phyloP scores from a whole-genome alignment of 2,797 vertebrate species.

The Knipowitschia caucasica region DNA sequence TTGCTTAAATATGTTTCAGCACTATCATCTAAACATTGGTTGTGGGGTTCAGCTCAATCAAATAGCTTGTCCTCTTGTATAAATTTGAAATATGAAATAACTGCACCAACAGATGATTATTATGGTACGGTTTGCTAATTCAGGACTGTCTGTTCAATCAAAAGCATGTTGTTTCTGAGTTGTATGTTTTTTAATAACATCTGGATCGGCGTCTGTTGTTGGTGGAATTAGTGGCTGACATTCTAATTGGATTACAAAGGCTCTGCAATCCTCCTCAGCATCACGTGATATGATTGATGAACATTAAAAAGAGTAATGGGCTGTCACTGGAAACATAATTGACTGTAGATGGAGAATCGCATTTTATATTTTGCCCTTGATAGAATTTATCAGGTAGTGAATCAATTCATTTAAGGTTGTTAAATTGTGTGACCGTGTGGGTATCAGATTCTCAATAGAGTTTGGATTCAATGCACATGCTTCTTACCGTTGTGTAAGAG shows the following conservation, averaged over 20 bases:
- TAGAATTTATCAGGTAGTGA: not conserved
- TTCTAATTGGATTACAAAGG: constrained; percentile 53
- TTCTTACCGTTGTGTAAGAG: no score
- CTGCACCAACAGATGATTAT: not conserved
- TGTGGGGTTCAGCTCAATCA: not conserved
- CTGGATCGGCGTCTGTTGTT: constrained; percentile 50
- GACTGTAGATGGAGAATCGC: constrained; percentile 5
- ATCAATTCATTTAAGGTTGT: not conserved
- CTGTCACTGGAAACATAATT: constrained; percentile 10
- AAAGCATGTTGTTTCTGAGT: not conserved
- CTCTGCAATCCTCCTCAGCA: constrained; percentile 28
- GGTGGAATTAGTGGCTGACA: constrained; percentile 42
- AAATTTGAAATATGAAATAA: not conserved
- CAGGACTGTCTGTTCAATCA: not conserved
- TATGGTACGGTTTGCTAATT: not conserved
- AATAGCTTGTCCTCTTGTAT: not conserved
- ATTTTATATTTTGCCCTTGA: not conserved
- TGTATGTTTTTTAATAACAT: constrained; percentile 38
- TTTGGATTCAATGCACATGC: no score
- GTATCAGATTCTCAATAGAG: no score
- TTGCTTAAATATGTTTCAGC: no score
- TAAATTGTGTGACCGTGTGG: not conserved
- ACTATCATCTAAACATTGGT: no score
- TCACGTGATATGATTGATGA: constrained; percentile 47
- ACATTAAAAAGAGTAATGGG: constrained; percentile 18